Evolutionary conservation across 2,113 vertebrate species (phyloP).

Genomic region (Oophaga pumilio): DNA sequence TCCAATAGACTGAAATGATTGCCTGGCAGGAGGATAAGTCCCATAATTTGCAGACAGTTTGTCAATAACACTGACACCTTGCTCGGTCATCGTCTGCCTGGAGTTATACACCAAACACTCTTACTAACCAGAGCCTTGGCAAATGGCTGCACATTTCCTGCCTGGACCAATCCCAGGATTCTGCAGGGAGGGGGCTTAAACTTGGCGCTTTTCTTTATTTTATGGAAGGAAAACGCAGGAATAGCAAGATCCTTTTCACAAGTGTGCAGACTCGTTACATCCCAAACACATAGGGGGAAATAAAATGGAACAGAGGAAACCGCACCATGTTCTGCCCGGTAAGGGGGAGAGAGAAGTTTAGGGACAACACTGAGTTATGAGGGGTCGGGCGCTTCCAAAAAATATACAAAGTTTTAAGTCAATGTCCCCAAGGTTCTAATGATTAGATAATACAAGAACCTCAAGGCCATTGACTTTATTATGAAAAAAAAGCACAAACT

Average conservation of each 20-base stretch:
- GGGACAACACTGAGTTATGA: not conserved
- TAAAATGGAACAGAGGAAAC: not conserved
- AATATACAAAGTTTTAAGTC: not conserved
- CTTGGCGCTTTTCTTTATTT: not conserved
- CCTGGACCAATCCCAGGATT: slow-evolving; percentile 1
- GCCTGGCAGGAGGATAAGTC: not conserved
- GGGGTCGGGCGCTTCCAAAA: not conserved
- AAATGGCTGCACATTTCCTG: slow-evolving; percentile 25
- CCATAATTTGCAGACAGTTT: not conserved
- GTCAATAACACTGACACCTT: not conserved
- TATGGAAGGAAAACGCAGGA: not conserved
- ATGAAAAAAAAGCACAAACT: not conserved
- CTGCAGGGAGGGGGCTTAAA: not conserved
- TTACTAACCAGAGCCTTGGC: not conserved
- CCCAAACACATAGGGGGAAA: not conserved
- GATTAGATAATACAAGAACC: not conserved
- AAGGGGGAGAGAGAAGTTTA: not conserved
- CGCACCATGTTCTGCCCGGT: not conserved
- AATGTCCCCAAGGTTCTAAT: not conserved
- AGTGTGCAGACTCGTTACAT: not conserved
- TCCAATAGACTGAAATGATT: not conserved
- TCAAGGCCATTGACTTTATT: not conserved
- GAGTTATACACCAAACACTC: not conserved
- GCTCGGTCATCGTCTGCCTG: not conserved
- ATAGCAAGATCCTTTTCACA: not conserved